Conservation (phyloP, 2,113 vertebrate species). For the Embiotoca jacksoni region DNA sequence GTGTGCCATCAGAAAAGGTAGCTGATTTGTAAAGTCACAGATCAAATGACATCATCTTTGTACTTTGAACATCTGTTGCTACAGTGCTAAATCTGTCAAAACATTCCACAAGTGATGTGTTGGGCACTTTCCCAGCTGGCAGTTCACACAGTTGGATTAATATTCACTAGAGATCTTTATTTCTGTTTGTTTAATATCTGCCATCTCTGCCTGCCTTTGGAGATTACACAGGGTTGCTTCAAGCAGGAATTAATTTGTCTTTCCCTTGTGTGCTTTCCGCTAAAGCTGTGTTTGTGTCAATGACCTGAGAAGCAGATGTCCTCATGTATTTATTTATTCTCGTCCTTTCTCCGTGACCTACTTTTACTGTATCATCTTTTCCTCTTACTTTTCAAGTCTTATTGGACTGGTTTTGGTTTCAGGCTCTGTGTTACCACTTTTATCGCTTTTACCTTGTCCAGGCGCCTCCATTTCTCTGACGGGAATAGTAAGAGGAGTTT, state of each 20-base stretch:
- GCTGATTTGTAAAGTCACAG: not conserved
- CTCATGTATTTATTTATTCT: slow-evolving; percentile 47
- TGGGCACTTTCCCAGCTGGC: not conserved
- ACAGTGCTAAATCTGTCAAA: slow-evolving; percentile 9
- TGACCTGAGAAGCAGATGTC: slow-evolving; percentile 67
- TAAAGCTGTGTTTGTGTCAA: slow-evolving; percentile 32
- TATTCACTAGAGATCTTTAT: slow-evolving; percentile 16
- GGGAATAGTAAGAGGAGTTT: slow-evolving; percentile 21
- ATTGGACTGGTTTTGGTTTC: slow-evolving; percentile 30
- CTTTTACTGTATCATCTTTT: slow-evolving; percentile 25
- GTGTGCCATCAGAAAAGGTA: not conserved
- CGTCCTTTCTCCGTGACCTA: slow-evolving; percentile 51
- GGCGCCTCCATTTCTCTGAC: slow-evolving; percentile 26
- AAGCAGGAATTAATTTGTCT: slow-evolving; percentile 32
- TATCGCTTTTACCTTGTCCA: slow-evolving; percentile 27
- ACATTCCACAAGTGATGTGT: not conserved
- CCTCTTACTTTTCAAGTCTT: slow-evolving; percentile 27
- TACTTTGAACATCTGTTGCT: not conserved
- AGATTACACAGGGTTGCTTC: slow-evolving; percentile 6
- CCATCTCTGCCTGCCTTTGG: slow-evolving; percentile 13
- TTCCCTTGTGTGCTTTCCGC: slow-evolving; percentile 33
- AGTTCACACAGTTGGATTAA: slow-evolving; percentile 1
- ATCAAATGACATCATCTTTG: not conserved
- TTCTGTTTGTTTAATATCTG: slow-evolving; percentile 49
- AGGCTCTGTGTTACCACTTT: slow-evolving; percentile 28